Conservation (phyloP, 2,113 vertebrate genomes). For the Rhinolophus sinicus region DNA sequence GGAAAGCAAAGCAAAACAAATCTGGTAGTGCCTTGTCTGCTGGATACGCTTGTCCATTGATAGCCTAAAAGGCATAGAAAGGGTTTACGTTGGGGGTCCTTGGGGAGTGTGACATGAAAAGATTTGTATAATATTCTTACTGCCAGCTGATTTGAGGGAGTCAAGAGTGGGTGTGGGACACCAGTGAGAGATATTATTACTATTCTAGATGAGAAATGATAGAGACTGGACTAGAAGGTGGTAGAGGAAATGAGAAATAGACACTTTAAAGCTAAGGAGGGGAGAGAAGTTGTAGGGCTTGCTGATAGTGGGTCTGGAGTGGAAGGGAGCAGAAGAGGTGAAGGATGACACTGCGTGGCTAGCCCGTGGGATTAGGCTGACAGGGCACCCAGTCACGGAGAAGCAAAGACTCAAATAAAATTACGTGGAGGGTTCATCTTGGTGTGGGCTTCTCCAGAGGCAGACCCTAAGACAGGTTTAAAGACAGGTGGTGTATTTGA, state of each 20-base stretch:
- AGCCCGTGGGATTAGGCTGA: too few species aligned
- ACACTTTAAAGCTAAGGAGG: background rate
- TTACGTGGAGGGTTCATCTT: background rate
- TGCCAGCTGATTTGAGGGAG: background rate
- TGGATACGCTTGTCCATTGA: background rate
- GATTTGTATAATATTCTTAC: background rate
- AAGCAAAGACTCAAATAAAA: background rate
- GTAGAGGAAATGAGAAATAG: background rate
- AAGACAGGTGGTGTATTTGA: background rate
- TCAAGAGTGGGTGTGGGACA: background rate
- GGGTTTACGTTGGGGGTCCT: background rate
- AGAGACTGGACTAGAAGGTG: background rate
- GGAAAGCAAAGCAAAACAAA: background rate
- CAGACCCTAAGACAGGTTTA: background rate
- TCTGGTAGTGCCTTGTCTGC: accelerated
- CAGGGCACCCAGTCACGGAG: accelerated
- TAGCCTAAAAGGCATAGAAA: background rate
- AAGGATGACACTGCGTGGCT: background rate
- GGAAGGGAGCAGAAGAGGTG: background rate
- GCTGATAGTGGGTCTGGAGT: background rate
- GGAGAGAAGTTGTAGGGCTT: background rate
- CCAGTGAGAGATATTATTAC: background rate
- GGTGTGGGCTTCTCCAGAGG: background rate
- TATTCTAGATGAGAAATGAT: background rate
- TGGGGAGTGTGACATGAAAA: background rate